These are phyloP conservation scores for Drosophila lacteicornis DNA, from an alignment of 1,140 invertebrate genomes.

Conservation along the genomic window DNA sequence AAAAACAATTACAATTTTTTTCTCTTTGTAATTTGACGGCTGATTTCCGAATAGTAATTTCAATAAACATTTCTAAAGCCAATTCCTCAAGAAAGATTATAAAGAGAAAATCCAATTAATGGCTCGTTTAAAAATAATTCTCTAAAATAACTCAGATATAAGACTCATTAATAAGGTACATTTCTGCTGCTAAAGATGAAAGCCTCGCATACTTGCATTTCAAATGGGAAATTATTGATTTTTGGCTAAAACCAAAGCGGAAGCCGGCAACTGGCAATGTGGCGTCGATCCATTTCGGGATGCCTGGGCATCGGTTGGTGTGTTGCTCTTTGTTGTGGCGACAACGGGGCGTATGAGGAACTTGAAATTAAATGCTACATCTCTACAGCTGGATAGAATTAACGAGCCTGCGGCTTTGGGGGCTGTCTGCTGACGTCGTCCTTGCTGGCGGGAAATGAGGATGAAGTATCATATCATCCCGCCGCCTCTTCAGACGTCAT, in stretches of 20 bases:
- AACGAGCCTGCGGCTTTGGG: slow-evolving; percentile 34
- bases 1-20: slow-evolving; percentile 51
- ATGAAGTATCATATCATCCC: slow-evolving; percentile 19
- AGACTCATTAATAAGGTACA: neutral
- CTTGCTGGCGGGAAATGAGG: slow-evolving; percentile 9
- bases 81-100: slow-evolving; percentile 29
- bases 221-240: slow-evolving; percentile 59
- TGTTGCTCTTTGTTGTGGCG: slow-evolving; percentile 21
- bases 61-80: slow-evolving; percentile 3
- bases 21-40: slow-evolving; percentile 20
- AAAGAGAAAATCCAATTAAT: slow-evolving; percentile 8
- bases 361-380: slow-evolving; percentile 53
- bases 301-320: neutral
- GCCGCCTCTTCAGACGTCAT: slow-evolving; percentile 31
- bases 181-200: slow-evolving; percentile 44
- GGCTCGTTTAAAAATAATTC: slow-evolving; percentile 1
- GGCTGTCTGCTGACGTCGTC: slow-evolving; percentile 52
- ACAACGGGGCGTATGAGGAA: slow-evolving; percentile 60
- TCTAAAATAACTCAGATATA: neutral
- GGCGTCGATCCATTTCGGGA: slow-evolving; percentile 11
- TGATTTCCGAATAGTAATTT: slow-evolving; percentile 16
- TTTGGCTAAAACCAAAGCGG: slow-evolving; percentile 30
- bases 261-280: slow-evolving; percentile 36
- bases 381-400: slow-evolving; percentile 19
- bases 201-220: slow-evolving; percentile 60